Evolutionary conservation across 2,888 invertebrate species (phyloP), one percentile per base, ranked within the genome.

Genomic region (Caenorhabditis auriculariae): DNA sequence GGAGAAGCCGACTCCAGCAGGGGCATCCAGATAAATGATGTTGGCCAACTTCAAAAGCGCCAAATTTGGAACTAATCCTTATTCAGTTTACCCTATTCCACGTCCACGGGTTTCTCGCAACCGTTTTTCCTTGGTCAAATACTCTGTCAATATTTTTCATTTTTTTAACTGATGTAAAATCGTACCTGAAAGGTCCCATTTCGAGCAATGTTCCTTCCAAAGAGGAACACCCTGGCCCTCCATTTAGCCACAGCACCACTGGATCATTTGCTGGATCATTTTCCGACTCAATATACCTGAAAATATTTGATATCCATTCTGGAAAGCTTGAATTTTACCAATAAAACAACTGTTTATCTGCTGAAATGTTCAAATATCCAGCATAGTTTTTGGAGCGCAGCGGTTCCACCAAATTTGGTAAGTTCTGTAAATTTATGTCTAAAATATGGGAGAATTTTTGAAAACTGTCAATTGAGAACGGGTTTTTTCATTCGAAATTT

Each of bases 1-100:
- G 0, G 85, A 85, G 66, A 81, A 85, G 1, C 85, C 85, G 29
- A 85, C 85, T 24, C 85, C 85, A 19, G 85, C 85, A 17, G 85
- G 85, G 1, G 85, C 82, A 68, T 86, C 85, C 61, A 85, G 61
- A 65, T 83, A 85, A 52, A 85, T 66, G 60, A 85, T 82, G 66
- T 84, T 85, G 26, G 85, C 83, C 24, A 82, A 70, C 84, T 85
- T 44, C 12, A 63, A 65, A 23, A 17, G n/a, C 17, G 27, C 9
- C 12, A 50, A 39, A 28, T 12, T 17, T 28, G 5, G 7, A 29
- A 43, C 38, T 17, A 47, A 24, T 7, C 3, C 5, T 43, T 17
- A 24, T 12, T 29, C 26, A 21, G 3, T 44, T 50, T 52, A 80
- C 81, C 48, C 74, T 72, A 60, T 82, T 82, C 82, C 82, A 82